phyloP scores from a whole-genome alignment of 2,888 invertebrate genomes.

The Phorcus lineatus region DNA sequence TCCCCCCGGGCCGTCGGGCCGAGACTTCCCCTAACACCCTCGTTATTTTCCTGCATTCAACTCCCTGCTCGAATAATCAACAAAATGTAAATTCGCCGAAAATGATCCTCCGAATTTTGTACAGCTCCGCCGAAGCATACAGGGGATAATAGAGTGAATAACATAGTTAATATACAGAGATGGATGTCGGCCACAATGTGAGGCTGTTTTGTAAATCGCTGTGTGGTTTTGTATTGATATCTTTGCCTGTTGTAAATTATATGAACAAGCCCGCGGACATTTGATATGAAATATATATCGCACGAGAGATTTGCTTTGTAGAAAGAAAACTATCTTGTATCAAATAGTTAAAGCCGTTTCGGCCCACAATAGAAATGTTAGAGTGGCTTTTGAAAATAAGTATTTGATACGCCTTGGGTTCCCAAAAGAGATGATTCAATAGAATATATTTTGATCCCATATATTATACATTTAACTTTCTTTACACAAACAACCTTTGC shows the following conservation, averaged over 20 bases:
- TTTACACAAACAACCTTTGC: not conserved
- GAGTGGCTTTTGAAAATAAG: not conserved
- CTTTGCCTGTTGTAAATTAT: conserved; percentile 10
- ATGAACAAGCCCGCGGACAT: not conserved
- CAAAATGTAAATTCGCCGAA: conserved; percentile 20
- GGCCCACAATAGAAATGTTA: conserved; percentile 9
- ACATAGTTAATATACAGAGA: conserved; percentile 11
- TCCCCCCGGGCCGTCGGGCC: not conserved
- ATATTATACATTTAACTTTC: conserved; percentile 12
- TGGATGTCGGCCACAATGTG: not conserved
- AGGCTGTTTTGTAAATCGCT: conserved; percentile 15
- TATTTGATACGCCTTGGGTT: conserved; percentile 14
- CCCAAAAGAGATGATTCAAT: not conserved
- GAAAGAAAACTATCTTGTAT: conserved; percentile 10
- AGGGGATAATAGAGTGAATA: conserved; percentile 7
- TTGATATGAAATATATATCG: conserved; percentile 11
- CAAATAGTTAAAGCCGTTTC: conserved; percentile 8
- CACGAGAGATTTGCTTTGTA: conserved; percentile 11
- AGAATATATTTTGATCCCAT: not conserved
- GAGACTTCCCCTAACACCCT: not conserved
- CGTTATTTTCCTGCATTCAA: conserved; percentile 20
- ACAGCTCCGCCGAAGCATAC: not conserved
- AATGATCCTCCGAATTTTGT: conserved; percentile 2
- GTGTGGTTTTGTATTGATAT: conserved; percentile 6
- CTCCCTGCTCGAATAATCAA: not conserved